Base-by-base conservation (phyloP, 2,797 vertebrate species). In the Brachyrhaphis roseni region DNA sequence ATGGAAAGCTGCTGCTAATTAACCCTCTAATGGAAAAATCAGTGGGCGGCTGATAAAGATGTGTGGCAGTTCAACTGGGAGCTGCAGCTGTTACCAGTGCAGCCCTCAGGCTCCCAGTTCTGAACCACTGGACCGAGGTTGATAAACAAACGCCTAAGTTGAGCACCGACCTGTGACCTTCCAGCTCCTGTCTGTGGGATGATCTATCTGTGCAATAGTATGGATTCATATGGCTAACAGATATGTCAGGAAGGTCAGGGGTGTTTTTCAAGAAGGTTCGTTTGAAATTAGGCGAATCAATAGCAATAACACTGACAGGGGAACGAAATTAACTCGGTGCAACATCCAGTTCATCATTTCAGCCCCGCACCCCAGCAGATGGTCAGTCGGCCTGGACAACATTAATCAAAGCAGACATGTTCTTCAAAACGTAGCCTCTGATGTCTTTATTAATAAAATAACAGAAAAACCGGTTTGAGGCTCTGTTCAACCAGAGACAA, bases 11-110 rank as follows among this genome's bases (percentile, higher is more conserved):
- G 73, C 79, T 39, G 46, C 86, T 91, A 76, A 91, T 86, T 78
- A 91, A 89, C 66, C 79, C 34, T 16, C 79, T 76, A 47, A 86
- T 90, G 94, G 94, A 95, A 95, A 95, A 94, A 95, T 95, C 94
- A 84, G 82, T 94, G 84, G 75, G 81, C 82, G 53, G 76, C 83
- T 85, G 85, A 78, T 75, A 83, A 70, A 86, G 76, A 83, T 85
- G 81, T 86, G 57, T 76, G 79, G 75, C 86, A 74, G 85, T 84
- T 91, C 84, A 91, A 89, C 93, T 88, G n/a, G 85, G 88, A 86
- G 20, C 84, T 72, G 31, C 78, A 82, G 78, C 64, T 49, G 82
- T 82, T 72, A 46, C 81, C 64, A 84, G 64, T 39, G 80, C 55
- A 78, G 86, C 91, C 92, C 41, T 26, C 77, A 18, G 90, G 90